Conservation (phyloP, 53 echinoderm and acorn worm genomes). For the Echinarachnius parma region DNA sequence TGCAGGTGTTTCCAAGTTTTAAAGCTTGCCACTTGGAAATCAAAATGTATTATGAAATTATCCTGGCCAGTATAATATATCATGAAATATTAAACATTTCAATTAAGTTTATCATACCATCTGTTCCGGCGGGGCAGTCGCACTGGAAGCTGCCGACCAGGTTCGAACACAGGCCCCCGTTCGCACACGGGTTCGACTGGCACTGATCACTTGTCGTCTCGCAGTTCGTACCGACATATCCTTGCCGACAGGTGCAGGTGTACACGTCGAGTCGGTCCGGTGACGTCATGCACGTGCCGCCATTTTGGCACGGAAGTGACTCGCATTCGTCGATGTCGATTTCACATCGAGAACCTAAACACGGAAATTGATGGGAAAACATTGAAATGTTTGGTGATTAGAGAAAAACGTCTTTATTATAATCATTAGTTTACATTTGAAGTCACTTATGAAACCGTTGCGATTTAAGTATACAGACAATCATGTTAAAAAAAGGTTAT, state of each 20-base stretch:
- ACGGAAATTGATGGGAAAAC: not conserved
- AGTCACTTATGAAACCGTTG: too few species aligned
- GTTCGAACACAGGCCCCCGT: not conserved
- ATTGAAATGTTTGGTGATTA: too few species aligned
- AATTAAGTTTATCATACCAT: too few species aligned
- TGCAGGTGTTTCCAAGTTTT: too few species aligned
- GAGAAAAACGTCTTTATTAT: too few species aligned
- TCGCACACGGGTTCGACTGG: conserved; percentile 9
- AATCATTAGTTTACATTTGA: too few species aligned
- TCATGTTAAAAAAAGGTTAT: too few species aligned
- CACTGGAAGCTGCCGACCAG: conserved; percentile 14
- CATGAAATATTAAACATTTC: too few species aligned
- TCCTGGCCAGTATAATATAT: too few species aligned
- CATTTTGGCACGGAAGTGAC: conserved; percentile 18
- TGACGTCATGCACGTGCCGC: not conserved
- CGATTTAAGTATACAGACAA: too few species aligned
- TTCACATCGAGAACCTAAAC: not conserved
- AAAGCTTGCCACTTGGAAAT: too few species aligned
- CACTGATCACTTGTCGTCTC: conserved; percentile 19
- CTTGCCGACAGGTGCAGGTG: not conserved
- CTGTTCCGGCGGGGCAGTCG: conserved; percentile 9
- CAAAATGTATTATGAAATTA: too few species aligned
- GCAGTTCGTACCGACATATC: conserved; percentile 28
- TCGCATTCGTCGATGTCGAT: conserved; percentile 28
- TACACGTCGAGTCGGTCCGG: not conserved